Base-by-base conservation (phyloP, 2,113 vertebrate species). In the Enhydra lutris region DNA sequence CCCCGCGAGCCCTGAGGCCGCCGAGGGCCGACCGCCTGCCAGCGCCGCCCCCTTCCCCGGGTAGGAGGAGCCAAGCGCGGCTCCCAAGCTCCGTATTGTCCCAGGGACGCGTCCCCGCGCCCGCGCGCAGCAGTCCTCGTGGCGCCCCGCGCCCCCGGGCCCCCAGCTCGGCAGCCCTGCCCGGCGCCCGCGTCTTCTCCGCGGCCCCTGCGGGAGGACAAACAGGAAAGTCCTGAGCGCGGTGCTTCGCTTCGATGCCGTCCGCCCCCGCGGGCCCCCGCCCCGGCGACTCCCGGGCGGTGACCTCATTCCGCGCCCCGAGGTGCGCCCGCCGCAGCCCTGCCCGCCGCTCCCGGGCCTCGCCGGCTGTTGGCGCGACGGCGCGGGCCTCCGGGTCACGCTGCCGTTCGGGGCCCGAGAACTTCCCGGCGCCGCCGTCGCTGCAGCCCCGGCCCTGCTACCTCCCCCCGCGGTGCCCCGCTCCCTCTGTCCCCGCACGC, bases 331-430 rank as follows among this genome's bases (percentile, higher is more conserved):
- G 78, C 78, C 78, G 47, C 17, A 20, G 78, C 50, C 78, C 50
- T 11, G 2, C 34, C 50, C 29, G 17, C 76, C 18, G 50, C 50
- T 10, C 47, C 50, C 34, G 6, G 31, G 31, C 1, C 10, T 18
- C 31, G 29, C 50, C 6, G 50, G 20, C 78, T 6, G 57, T 24
- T 0, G 29, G 47, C 34, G 50, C 13, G 3, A 23, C 12, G 4
- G 73, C 39, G 23, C 26, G 7, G 7, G 42, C 45, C 76, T 4
- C 76, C 1, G 13, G 8, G 14, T 4, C 45, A 9, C 26, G 29
- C 76, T 0, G 13, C 26, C 0, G 29, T 18, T 18, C 74, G 0
- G 76, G 31, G 76, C 29, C 1, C 26, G 14, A 8, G 17, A 34
- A 18, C 76, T 6, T 17, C 17, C 6, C 1, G 15, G 42, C 4